A percentile compares a stretch with the other conserved stretches of the same genome.
Evolutionary conservation across 2,113 vertebrate species (phyloP).

Genomic region (Polypterus senegalus): DNA sequence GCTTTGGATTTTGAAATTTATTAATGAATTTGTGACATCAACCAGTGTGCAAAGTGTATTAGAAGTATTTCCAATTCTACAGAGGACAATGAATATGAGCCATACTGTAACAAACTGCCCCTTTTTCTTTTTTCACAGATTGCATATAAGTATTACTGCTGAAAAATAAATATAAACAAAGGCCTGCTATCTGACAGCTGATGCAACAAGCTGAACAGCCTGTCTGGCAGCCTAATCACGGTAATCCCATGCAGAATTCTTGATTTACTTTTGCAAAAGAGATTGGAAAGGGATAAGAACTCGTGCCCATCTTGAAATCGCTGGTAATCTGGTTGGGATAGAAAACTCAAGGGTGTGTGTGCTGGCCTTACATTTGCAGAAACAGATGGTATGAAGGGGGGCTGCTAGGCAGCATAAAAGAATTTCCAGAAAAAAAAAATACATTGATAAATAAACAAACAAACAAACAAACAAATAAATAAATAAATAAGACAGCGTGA

Average conservation of each 20-base stretch:
- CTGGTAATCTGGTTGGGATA: conserved; percentile 55
- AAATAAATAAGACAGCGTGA: conserved; percentile 55
- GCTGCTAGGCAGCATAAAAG: conserved; percentile 19
- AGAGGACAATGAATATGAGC: too few relatives aligned
- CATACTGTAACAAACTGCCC: too few relatives aligned
- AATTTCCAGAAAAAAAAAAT: conserved; percentile 20
- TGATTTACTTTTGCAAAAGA: conserved; percentile 55
- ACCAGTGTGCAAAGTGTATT: too few relatives aligned
- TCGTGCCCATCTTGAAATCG: conserved; percentile 47
- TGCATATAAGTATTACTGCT: conserved; percentile 30
- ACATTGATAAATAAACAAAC: conserved; percentile 9
- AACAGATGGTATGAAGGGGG: conserved; percentile 53
- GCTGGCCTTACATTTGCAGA: conserved; percentile 55
- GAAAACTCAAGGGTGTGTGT: conserved; percentile 52
- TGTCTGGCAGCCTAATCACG: conserved; percentile 45
- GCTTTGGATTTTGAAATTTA: too few relatives aligned
- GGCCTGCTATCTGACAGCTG: conserved; percentile 17
- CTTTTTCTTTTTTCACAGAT: conserved; percentile 36
- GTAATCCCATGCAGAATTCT: conserved; percentile 51
- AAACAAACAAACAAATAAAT: conserved; percentile 30
- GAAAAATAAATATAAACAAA: conserved; percentile 14
- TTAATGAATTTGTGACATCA: too few relatives aligned
- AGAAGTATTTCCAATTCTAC: too few relatives aligned
- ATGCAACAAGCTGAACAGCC: conserved; percentile 35
- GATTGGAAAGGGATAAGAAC: conserved; percentile 47